A percentile compares a stretch with the other conserved stretches of the same genome.
Conservation (phyloP, 2,888 invertebrate genomes). For the Agrypnus murinus region DNA sequence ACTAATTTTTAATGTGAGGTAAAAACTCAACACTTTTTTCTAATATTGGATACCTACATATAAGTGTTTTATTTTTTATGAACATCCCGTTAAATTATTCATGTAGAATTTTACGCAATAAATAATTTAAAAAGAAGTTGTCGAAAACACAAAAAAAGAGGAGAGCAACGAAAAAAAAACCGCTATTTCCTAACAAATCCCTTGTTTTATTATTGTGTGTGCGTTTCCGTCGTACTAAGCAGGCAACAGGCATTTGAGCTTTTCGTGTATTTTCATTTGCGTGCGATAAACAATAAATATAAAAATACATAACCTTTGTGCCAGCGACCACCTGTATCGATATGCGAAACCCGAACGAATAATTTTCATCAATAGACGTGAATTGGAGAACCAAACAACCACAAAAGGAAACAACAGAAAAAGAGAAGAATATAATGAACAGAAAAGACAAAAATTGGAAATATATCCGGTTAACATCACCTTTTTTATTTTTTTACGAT, state of each 20-base stretch:
- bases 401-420: neutral
- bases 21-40: no score
- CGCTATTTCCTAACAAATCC: neutral
- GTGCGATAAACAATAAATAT: slow-evolving; percentile 46
- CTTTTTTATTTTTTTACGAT: slow-evolving; percentile 19
- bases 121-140: no score
- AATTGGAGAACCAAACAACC: neutral
- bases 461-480: neutral
- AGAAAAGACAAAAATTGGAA: neutral
- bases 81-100: no score
- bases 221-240: slow-evolving; percentile 34
- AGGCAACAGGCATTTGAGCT: slow-evolving; percentile 43
- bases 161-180: no score
- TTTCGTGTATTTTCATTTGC: slow-evolving; percentile 40
- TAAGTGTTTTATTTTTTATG: no score
- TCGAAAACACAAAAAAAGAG: no score
- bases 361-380: slow-evolving; percentile 15
- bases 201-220: slow-evolving; percentile 16
- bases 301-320: slow-evolving; percentile 46
- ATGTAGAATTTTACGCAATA: no score
- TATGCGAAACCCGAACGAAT: slow-evolving; percentile 13
- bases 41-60: no score
- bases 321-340: slow-evolving; percentile 48
- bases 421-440: neutral
- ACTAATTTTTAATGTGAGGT: no score